These are phyloP conservation scores for Cryptotis parvus DNA, from an alignment of 2,113 vertebrate species.

Conservation along the genomic window DNA sequence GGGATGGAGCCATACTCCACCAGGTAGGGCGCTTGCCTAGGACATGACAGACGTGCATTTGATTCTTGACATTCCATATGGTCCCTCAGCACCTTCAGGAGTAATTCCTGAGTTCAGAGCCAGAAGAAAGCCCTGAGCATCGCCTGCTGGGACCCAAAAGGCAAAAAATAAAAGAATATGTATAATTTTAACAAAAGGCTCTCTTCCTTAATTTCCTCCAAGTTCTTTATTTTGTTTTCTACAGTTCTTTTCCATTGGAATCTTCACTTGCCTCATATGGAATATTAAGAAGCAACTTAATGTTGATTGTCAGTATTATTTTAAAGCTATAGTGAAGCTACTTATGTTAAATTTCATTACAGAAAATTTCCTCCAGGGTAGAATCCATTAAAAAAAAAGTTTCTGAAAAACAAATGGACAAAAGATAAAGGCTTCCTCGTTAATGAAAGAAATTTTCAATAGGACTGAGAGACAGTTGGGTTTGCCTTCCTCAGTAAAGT, in stretches of 20 bases:
- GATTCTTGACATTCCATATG: too few species aligned
- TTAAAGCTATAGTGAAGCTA: neutral
- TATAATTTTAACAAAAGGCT: neutral
- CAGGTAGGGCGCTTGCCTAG: too few species aligned
- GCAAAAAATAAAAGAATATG: neutral
- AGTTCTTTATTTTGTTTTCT: neutral
- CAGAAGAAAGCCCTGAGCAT: too few species aligned
- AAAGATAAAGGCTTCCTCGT: slow-evolving; percentile 24
- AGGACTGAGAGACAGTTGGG: neutral
- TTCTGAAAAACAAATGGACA: neutral
- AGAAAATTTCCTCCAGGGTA: neutral
- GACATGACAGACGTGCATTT: too few species aligned
- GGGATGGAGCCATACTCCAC: too few species aligned
- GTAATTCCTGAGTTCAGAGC: too few species aligned
- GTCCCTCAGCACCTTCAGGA: too few species aligned
- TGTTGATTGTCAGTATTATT: slow-evolving; percentile 42
- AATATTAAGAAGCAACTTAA: neutral
- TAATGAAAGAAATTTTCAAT: slow-evolving; percentile 23
- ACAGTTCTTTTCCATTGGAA: neutral
- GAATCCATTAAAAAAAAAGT: neutral
- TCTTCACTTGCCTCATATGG: neutral
- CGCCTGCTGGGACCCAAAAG: too few species aligned
- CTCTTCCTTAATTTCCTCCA: neutral
- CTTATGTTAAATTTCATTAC: neutral
- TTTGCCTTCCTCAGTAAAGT: neutral